Conservation (phyloP, 2,888 invertebrate species). For the Hemicrepidius hirtus region DNA sequence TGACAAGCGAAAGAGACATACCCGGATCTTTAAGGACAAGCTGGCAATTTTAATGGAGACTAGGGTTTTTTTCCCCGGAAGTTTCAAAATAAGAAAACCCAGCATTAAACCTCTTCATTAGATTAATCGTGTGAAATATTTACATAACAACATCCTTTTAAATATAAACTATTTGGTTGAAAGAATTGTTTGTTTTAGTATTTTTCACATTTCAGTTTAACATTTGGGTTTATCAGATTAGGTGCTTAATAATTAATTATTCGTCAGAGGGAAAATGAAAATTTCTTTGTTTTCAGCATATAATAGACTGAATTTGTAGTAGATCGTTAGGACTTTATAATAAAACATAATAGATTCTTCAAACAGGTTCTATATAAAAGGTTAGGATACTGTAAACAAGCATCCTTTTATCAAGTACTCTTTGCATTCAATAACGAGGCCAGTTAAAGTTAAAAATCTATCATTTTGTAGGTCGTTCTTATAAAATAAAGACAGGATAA, state of each 20-base stretch:
- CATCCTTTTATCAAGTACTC: no score
- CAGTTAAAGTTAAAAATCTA: no score
- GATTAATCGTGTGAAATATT: no score
- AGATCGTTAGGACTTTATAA: no score
- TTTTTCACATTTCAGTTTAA: neutral
- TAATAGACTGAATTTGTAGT: no score
- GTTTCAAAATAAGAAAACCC: neutral
- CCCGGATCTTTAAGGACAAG: slow-evolving; percentile 24
- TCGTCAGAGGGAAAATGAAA: slow-evolving; percentile 11
- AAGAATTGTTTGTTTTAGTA: neutral
- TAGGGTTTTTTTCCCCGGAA: neutral
- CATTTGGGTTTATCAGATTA: slow-evolving; percentile 7
- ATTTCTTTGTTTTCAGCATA: no score
- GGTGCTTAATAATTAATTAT: slow-evolving; percentile 11
- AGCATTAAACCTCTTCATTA: neutral
- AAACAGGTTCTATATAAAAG: no score
- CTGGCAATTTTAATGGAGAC: slow-evolving; percentile 18
- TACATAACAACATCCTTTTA: neutral
- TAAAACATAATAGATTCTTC: no score
- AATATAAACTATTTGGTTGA: neutral
- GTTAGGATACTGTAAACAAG: no score
- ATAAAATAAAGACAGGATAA: no score
- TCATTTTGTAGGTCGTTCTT: no score
- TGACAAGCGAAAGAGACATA: slow-evolving; percentile 30
- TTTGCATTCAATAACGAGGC: no score